Percentiles rank a stretch among this genome's conserved stretches.
Evolutionary conservation across 2,113 vertebrate genomes (phyloP).

Genomic region (Triplophysa dalaica): DNA sequence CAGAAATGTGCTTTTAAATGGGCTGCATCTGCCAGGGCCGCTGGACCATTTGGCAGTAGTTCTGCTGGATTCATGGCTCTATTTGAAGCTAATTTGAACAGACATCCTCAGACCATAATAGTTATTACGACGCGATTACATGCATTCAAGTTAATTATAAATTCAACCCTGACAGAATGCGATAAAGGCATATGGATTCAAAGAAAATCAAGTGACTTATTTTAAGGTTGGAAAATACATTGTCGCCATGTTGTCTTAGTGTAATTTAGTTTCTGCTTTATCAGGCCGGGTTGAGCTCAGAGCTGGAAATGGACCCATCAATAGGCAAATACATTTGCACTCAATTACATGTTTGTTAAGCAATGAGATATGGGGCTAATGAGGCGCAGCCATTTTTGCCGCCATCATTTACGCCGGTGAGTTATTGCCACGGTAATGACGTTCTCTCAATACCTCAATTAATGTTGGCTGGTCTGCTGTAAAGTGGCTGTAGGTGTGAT

Average conservation of each 20-base stretch:
- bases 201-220: conserved; percentile 7
- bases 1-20: conserved; percentile 58
- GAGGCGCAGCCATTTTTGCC: conserved; percentile 45
- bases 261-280: conserved; percentile 39
- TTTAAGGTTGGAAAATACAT: not conserved
- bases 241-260: conserved; percentile 9
- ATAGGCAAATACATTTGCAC: conserved; percentile 54
- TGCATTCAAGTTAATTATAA: conserved; percentile 5
- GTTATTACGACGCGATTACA: conserved; percentile 38
- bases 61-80: conserved; percentile 41
- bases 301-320: conserved; percentile 52
- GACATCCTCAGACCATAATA: conserved; percentile 47
- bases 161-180: conserved; percentile 18
- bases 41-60: conserved; percentile 52
- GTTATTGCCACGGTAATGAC: conserved; percentile 56
- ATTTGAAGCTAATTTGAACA: conserved; percentile 54
- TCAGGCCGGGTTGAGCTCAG: conserved; percentile 33
- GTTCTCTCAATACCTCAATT: conserved; percentile 59
- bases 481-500: conserved; percentile 55
- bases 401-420: conserved; percentile 51
- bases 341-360: conserved; percentile 60
- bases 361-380: conserved; percentile 57
- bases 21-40: conserved; percentile 50
- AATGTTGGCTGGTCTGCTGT: conserved; percentile 46
- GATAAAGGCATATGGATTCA: conserved; percentile 20